Base-by-base conservation (phyloP, 2,888 invertebrate genomes). In the Eilema griseolum region DNA sequence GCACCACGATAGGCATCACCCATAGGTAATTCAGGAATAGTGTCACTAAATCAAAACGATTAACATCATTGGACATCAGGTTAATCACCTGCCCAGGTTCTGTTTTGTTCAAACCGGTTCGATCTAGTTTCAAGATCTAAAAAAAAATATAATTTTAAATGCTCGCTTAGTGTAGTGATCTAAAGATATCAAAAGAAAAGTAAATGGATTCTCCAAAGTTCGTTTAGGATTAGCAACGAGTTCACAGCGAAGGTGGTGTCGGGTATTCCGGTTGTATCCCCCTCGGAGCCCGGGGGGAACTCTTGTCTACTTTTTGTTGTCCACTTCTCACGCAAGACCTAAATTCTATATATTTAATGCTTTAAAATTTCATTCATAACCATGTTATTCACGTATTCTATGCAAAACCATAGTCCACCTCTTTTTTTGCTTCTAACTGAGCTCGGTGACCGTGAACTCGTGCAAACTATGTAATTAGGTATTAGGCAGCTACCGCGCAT, bases 31-130 rank as follows among this genome's bases (percentile, higher is more conserved):
- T 97, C 20, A 98, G 89, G 85, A 96, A 97, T 66, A 96, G 83
- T 26, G 97, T 96, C 28, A 97, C 96, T 89, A 97, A 90, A 86
- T 98, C 98, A 87, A 98, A 98, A 76, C 98, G 96, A 82, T 97
- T 97, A 3, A 98, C 98, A 87, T 98, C 98, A 83, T 98, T 98
- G 0, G 98, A 98, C 92, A 98, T 95, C 70, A 98, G 90, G 89
- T 98, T 98, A 63, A 98, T 97, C 82, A 98, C 96, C 90, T 98
- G 97, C 0, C 98, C 98, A 79, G 97, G 90, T 93, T 96, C 84
- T 88, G 97, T 97, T 88, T 96, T 95, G 66, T 95, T 95, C 76
- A 97, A 85, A 0, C 97, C 96, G 1, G 92, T 89, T 76, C 96
- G 96, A 84, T 96, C 96, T 7, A 95, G 87, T 86, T 90, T 94